These are phyloP conservation scores for Sphinx pinastri DNA, from an alignment of 2,888 invertebrate genomes.

Conservation along the genomic window DNA sequence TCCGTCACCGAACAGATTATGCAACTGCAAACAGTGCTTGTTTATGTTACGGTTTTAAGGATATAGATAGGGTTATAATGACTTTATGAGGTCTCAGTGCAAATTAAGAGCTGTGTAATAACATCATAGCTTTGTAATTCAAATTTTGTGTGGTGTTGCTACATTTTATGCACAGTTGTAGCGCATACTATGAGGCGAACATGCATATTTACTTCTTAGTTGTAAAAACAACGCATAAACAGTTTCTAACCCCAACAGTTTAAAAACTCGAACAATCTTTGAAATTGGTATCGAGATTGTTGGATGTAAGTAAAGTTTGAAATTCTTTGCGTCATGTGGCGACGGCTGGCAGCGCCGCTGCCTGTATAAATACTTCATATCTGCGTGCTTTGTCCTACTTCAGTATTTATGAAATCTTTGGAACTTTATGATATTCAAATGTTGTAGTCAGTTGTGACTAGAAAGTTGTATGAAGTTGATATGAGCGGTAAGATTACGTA, in stretches of 20 bases:
- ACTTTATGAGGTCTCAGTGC: too few relatives aligned
- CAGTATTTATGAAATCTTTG: background rate
- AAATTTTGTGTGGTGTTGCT: too few relatives aligned
- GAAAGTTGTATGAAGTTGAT: background rate
- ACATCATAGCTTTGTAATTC: too few relatives aligned
- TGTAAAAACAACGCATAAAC: background rate
- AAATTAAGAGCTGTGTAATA: too few relatives aligned
- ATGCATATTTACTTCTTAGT: too few relatives aligned
- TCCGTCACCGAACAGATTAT: too few relatives aligned
- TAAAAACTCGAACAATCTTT: conserved; percentile 5
- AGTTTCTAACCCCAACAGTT: background rate
- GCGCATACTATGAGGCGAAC: too few relatives aligned
- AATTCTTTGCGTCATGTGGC: conserved; percentile 16
- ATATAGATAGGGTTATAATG: too few relatives aligned
- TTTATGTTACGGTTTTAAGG: too few relatives aligned
- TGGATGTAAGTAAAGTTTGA: background rate
- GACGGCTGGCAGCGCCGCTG: background rate
- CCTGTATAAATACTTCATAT: conserved; percentile 14
- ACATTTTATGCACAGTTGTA: too few relatives aligned
- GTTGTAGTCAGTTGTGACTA: conserved; percentile 1
- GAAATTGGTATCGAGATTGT: conserved; percentile 9
- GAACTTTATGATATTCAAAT: conserved; percentile 7
- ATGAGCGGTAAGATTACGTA: background rate
- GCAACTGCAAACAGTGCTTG: too few relatives aligned
- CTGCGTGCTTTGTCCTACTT: background rate